Evolutionary conservation across 2,888 invertebrate genomes (phyloP).

Genomic region (Malthinus flaveolus): DNA sequence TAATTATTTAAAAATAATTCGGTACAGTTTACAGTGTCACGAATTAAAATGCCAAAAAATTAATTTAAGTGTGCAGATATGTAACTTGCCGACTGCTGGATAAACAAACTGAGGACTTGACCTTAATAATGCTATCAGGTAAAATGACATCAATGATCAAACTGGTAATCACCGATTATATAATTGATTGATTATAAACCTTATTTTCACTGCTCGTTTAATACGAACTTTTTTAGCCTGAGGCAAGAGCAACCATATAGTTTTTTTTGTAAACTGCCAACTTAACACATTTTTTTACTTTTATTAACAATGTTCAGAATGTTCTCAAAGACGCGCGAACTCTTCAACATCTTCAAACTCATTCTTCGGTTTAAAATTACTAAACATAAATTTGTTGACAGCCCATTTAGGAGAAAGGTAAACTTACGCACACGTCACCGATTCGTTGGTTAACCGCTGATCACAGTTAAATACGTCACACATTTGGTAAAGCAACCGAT

Average conservation of each 20-base stretch:
- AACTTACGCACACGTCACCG: slow-evolving; percentile 47
- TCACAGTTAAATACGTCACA: slow-evolving; percentile 24
- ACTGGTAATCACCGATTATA: slow-evolving; percentile 46
- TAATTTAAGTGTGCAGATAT: slow-evolving; percentile 53
- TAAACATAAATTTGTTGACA: slow-evolving; percentile 50
- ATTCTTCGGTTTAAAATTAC: slow-evolving; percentile 38
- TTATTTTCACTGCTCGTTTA: slow-evolving; percentile 49
- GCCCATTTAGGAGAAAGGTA: slow-evolving; percentile 39
- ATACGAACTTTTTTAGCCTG: slow-evolving; percentile 49
- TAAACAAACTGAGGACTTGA: slow-evolving; percentile 51
- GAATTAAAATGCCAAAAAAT: slow-evolving; percentile 42
- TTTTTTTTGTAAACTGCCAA: slow-evolving; percentile 47
- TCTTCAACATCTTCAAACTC: slow-evolving; percentile 46
- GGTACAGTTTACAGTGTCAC: slow-evolving; percentile 54
- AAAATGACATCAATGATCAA: slow-evolving; percentile 43
- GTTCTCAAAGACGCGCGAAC: slow-evolving; percentile 43
- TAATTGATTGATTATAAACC: slow-evolving; percentile 52
- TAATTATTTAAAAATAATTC: slow-evolving; percentile 26
- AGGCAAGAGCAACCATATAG: slow-evolving; percentile 45
- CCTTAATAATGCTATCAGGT: slow-evolving; percentile 48
- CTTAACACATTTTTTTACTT: slow-evolving; percentile 46
- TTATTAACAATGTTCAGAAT: slow-evolving; percentile 38
- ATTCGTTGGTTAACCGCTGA: slow-evolving; percentile 45
- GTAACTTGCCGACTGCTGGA: slow-evolving; percentile 56
- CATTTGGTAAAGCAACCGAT: slow-evolving; percentile 22